Base-by-base conservation (phyloP, 1,140 invertebrate species). In the Drosophila yakuba region DNA sequence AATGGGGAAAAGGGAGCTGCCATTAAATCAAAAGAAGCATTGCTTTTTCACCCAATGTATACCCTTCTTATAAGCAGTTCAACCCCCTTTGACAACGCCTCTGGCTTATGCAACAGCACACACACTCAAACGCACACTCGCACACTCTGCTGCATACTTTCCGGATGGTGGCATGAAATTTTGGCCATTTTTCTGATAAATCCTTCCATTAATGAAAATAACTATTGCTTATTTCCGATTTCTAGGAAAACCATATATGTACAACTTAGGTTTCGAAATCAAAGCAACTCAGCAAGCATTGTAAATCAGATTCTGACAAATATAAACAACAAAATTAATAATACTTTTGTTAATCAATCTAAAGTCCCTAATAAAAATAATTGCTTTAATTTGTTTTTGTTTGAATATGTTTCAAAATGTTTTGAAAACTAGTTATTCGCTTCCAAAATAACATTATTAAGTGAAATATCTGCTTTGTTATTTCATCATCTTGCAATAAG, bases 51-150 rank as follows among this genome's bases (percentile, higher is more conserved):
- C 4, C 25, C 48, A 14, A 23, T 32, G 7, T 8, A 32, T 32
- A 32, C 28, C 32, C 32, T 32, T 32, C 8, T 8, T 8, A 15
- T 25, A 10, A 20, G 36, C 35, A 44, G 28, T 28, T 20, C 58
- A 61, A 61, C 14, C 38, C 54, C 60, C 25, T 35, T 8, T 23
- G 44, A 38, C 17, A 51, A 68, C 64, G 48, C 76, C 60, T 74
- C 39, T 41, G 35, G 56, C 61, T 80, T 79, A 80, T 80, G 77
- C 77, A 79, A 79, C 51, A 72, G 38, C 72, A 43, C 36, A 54
- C 41, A 45, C 60, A 52, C 51, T 74, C 69, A 38, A 36, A 54
- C 41, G 32, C 36, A 36, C 4, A 25, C 23, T 25, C 8, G 12
- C 62, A 50, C 63, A 41, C 15, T 66, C 14, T 41, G 35, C 50